These are phyloP conservation scores for Drymodes brunneopygia DNA, from an alignment of 2,113 vertebrate genomes.

Conservation along the genomic window DNA sequence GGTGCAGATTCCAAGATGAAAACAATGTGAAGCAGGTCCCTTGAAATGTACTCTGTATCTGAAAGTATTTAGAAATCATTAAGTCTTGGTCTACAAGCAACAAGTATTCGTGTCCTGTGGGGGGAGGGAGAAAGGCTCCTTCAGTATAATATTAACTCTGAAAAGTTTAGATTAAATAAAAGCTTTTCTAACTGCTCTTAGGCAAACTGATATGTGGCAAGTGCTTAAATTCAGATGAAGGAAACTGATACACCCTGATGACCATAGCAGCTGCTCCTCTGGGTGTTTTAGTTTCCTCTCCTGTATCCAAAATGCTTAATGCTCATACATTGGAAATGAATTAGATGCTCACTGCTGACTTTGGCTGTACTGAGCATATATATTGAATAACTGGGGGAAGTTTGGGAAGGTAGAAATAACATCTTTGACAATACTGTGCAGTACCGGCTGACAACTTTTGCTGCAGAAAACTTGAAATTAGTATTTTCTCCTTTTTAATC, in stretches of 20 bases:
- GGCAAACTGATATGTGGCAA: not conserved
- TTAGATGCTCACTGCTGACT: not conserved
- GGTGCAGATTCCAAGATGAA: not conserved
- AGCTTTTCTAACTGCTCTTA: not conserved
- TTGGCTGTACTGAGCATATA: not conserved
- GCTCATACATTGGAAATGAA: not conserved
- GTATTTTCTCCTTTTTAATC: not conserved
- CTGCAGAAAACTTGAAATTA: not conserved
- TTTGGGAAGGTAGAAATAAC: not conserved
- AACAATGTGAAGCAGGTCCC: not conserved
- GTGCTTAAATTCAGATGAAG: not conserved
- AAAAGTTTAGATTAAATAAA: not conserved
- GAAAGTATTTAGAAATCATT: not conserved
- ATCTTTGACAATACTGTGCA: not conserved
- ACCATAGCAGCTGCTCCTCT: not conserved
- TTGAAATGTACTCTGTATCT: not conserved
- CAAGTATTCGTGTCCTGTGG: not conserved
- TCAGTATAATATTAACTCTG: not conserved
- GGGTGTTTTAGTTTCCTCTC: not conserved
- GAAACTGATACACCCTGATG: not conserved
- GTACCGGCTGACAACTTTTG: not conserved
- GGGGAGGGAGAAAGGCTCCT: not conserved
- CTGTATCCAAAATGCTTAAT: not conserved
- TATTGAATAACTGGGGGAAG: not conserved
- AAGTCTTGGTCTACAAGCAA: not conserved